Conservation (phyloP, 2,888 invertebrate species). For the Cartodere bifasciata region DNA sequence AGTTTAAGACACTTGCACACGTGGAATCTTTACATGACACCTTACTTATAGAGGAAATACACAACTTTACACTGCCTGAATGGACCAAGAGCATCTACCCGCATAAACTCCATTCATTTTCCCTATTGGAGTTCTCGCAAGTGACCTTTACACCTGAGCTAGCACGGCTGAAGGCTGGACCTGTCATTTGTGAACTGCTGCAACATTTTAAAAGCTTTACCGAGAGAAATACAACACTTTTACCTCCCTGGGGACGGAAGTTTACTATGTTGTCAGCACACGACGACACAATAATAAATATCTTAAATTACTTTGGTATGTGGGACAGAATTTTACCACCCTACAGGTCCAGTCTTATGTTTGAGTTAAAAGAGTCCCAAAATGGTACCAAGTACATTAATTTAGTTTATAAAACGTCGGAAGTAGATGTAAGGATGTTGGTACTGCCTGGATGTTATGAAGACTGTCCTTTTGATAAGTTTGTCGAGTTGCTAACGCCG, state of each 20-base stretch:
- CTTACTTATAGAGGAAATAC: conserved; percentile 51
- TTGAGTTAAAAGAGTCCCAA: too few species aligned
- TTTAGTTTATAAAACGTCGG: too few species aligned
- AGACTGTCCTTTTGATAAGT: conserved; percentile 44
- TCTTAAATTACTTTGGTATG: not conserved
- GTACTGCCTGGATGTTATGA: conserved; percentile 48
- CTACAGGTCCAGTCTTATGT: too few species aligned
- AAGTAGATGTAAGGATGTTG: conserved; percentile 43
- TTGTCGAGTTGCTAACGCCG: conserved; percentile 41
- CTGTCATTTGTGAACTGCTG: conserved; percentile 57
- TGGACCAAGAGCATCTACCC: conserved; percentile 41
- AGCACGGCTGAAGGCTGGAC: conserved; percentile 47
- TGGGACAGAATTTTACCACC: too few species aligned
- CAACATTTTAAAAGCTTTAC: conserved; percentile 41
- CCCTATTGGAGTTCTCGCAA: conserved; percentile 46
- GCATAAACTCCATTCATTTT: conserved; percentile 44
- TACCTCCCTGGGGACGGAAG: not conserved
- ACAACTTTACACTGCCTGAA: conserved; percentile 38
- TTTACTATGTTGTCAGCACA: not conserved
- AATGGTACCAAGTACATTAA: too few species aligned
- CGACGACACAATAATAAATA: not conserved
- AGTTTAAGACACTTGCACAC: not conserved
- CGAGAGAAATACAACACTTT: not conserved
- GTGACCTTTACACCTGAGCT: conserved; percentile 42
- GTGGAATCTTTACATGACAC: conserved; percentile 20